Base-by-base conservation (phyloP, 2,888 invertebrate genomes). In the Amphipyra berbera region DNA sequence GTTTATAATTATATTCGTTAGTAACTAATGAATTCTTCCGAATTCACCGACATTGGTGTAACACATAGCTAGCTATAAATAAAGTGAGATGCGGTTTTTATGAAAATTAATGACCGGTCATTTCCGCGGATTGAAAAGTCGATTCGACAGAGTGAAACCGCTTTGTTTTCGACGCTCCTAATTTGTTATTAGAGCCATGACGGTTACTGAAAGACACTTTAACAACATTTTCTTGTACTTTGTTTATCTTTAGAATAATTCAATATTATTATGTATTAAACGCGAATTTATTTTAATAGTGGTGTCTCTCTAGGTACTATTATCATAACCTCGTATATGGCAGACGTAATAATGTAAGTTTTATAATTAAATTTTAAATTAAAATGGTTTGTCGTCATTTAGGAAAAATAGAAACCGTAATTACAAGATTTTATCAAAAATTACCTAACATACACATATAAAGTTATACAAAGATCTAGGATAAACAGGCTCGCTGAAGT, bases 81-180 rank as follows among this genome's bases (percentile, higher is more conserved):
- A 14, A 33, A 33, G 9, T 8, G n/a, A 6, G 4, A 57, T 44
- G 15, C 4, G 0, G 6, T 30, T 41, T 30, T 50, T 12, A 47
- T 47, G 33, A 42, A 70, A 70, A 55, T 35, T 12, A 30, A 52
- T 55, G 37, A 45, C 15, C 30, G 15, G 21, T 30, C 42, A 56
- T 64, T 55, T 65, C 13, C 30, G 37, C 13, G 27, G 47, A 10
- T 52, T 48, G 27, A 68, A 71, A 70, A 52, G 41, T 42, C 12
- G 12, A 13, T 45, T 62, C 63, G 38, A 49, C 10, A 27, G 47
- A 62, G 37, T 46, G 54, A 50, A 47, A n/a, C n/a, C 45, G 54
- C 38, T 62, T 78, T 77, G 73, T 79, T 82, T 80, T 79, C 65
- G 71, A 75, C 73, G 68, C 66, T 54, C 62, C 58, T 73, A 77